Percentiles rank a stretch among this genome's conserved stretches.
Conservation (phyloP, 2,888 invertebrate genomes). For the Aricia artaxerxes region DNA sequence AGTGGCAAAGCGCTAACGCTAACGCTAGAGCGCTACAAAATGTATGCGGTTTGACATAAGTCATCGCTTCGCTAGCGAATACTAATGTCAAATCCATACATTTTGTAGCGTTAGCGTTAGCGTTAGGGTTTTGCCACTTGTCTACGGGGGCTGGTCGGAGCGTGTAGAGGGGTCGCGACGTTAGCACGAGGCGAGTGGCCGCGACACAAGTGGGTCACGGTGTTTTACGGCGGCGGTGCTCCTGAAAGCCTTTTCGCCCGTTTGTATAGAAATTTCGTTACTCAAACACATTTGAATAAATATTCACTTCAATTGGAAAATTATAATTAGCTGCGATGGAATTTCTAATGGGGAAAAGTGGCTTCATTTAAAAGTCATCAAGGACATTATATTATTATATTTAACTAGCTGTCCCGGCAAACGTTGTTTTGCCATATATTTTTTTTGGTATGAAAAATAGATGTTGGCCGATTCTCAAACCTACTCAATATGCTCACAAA, state of each 20-base stretch:
- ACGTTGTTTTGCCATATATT: too few species aligned
- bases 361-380: not conserved
- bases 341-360: not conserved
- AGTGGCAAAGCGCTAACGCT: too few species aligned
- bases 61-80: too few species aligned
- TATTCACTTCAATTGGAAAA: conserved; percentile 18
- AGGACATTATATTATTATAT: not conserved
- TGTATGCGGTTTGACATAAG: too few species aligned
- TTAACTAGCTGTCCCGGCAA: too few species aligned
- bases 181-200: conserved; percentile 55
- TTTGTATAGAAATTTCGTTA: conserved; percentile 41
- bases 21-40: too few species aligned
- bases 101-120: too few species aligned
- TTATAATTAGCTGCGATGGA: conserved; percentile 10
- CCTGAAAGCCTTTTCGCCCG: conserved; percentile 45
- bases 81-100: too few species aligned
- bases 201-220: conserved; percentile 69
- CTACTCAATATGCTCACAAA: too few species aligned
- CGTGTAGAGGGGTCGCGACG: not conserved
- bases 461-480: too few species aligned
- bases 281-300: conserved; percentile 12
- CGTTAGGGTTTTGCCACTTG: too few species aligned
- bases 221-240: conserved; percentile 57
- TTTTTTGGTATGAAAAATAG: too few species aligned
- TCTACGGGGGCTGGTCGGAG: not conserved